Conservation (phyloP, 2,113 vertebrate genomes). For the Orthonyx spaldingii region DNA sequence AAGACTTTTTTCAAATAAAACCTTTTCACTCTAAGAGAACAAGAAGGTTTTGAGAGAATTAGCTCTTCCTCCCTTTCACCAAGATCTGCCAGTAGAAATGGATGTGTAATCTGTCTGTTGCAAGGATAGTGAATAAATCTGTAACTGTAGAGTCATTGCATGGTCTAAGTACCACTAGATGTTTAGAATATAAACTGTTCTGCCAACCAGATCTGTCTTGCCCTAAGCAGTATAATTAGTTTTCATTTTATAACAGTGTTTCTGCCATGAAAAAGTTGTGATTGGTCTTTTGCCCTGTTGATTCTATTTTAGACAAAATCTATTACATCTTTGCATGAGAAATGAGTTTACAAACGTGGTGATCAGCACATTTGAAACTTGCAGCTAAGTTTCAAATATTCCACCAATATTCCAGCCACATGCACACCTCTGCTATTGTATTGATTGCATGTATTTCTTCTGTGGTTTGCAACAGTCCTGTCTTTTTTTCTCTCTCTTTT, state of each 20-base stretch:
- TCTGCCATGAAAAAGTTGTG: background rate
- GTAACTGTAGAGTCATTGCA: background rate
- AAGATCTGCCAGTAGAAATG: background rate
- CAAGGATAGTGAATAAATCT: background rate
- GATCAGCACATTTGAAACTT: background rate
- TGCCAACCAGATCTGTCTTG: background rate
- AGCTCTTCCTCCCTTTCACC: background rate
- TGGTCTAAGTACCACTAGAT: background rate
- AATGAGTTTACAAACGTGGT: background rate
- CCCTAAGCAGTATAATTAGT: background rate
- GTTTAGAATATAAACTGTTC: background rate
- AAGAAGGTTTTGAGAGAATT: background rate
- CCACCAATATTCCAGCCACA: background rate
- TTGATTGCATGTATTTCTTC: background rate
- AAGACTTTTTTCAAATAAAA: background rate
- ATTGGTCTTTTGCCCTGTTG: background rate
- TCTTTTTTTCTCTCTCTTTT: background rate
- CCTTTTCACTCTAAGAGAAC: background rate
- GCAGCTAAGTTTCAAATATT: background rate
- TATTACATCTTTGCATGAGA: background rate
- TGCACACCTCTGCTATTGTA: background rate
- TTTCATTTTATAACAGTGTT: background rate
- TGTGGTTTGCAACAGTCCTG: background rate
- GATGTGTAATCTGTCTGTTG: background rate
- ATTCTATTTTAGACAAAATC: background rate